Conservation (phyloP, 2,888 invertebrate genomes). For the Lutraria lutraria region DNA sequence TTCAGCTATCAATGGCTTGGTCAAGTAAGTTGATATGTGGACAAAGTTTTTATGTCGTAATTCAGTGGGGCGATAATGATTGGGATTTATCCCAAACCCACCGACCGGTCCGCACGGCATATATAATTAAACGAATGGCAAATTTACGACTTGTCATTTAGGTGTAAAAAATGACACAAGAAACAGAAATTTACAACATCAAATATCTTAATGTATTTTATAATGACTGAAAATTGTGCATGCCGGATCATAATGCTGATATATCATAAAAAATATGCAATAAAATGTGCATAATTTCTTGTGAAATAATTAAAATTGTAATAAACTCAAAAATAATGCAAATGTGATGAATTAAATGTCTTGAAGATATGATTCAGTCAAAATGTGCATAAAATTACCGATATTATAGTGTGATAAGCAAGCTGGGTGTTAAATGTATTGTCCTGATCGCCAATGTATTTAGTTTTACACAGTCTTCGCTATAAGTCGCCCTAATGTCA, state of each 20-base stretch:
- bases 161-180: background rate
- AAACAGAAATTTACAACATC: background rate
- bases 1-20: background rate
- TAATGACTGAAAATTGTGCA: background rate
- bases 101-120: background rate
- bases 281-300: slow-evolving; percentile 7
- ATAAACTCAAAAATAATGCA: background rate
- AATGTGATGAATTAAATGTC: background rate
- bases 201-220: background rate
- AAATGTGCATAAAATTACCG: background rate
- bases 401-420: background rate
- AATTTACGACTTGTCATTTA: background rate
- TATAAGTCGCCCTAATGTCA: no score
- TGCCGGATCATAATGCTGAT: background rate
- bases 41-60: background rate
- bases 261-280: slow-evolving; percentile 2
- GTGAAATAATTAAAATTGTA: background rate
- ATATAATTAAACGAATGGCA: background rate
- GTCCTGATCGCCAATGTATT: no score
- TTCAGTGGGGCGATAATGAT: background rate
- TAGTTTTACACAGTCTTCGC: no score
- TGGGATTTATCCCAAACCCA: background rate
- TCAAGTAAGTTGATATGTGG: background rate
- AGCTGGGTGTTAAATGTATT: background rate
- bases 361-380: background rate